phyloP scores from a whole-genome alignment of 92 coral and sea anemone genomes.

The Epizoanthus illoricatus region DNA sequence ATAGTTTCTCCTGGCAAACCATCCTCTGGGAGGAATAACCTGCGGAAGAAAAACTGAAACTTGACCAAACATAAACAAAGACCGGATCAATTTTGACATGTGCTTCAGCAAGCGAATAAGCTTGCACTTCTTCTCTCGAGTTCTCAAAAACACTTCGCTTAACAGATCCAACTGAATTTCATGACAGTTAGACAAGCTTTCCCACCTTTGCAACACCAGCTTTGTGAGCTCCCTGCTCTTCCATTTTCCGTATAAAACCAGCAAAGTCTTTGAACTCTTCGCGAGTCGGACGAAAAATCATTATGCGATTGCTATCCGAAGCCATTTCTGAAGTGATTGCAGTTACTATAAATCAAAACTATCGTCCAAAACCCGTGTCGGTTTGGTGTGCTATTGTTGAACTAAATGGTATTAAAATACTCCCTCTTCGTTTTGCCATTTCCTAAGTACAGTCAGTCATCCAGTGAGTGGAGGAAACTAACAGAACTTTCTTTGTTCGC shows the following conservation, averaged over 20 bases:
- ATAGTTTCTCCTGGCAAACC: slow-evolving; percentile 85
- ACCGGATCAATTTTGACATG: slow-evolving; percentile 5
- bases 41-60: slow-evolving; percentile 17
- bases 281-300: slow-evolving; percentile 95
- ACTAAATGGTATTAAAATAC: background rate
- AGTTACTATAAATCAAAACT: background rate
- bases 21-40: slow-evolving; percentile 97
- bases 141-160: background rate
- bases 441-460: background rate
- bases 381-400: background rate
- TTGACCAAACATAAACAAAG: background rate
- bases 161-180: background rate
- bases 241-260: slow-evolving; percentile 88
- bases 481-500: slow-evolving; percentile 55
- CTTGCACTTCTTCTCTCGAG: background rate
- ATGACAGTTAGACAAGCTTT: background rate
- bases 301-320: slow-evolving; percentile 75
- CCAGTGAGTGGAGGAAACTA: slow-evolving; percentile 17
- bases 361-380: background rate
- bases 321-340: slow-evolving; percentile 52
- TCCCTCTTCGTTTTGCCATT: slow-evolving; percentile 26
- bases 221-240: slow-evolving; percentile 88
- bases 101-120: slow-evolving; percentile 3
- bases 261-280: slow-evolving; percentile 90
- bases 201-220: slow-evolving; percentile 95